Percentiles rank a stretch among this genome's conserved stretches.
phyloP scores from a whole-genome alignment of 1,140 invertebrate genomes.

The Heliconius hermathena region DNA sequence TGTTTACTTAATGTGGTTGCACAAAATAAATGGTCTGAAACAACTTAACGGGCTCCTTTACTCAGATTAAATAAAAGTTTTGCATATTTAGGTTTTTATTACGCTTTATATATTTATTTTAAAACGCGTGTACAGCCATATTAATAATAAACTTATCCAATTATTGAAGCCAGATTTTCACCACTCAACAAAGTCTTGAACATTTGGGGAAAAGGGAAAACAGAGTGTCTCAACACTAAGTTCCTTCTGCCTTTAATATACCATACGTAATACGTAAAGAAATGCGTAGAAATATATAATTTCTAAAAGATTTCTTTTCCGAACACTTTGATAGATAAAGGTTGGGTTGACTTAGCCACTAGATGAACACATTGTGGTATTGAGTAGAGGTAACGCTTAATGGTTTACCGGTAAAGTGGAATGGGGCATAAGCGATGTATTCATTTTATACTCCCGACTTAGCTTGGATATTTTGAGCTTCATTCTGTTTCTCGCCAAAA shows the following conservation, averaged over 20 bases:
- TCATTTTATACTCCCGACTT: slow-evolving; percentile 2
- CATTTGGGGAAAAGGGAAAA: too few relatives aligned
- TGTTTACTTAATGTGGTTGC: slow-evolving; percentile 27
- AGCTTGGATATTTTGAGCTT: not conserved
- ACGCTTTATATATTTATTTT: not conserved
- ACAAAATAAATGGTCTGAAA: slow-evolving; percentile 55
- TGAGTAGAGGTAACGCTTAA: slow-evolving; percentile 35
- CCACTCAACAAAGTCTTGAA: too few relatives aligned
- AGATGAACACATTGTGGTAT: slow-evolving; percentile 35
- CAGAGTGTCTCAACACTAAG: too few relatives aligned
- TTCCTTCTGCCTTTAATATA: not conserved
- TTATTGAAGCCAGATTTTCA: too few relatives aligned
- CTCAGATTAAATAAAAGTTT: slow-evolving; percentile 1
- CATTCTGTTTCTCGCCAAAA: too few relatives aligned
- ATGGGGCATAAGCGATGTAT: slow-evolving; percentile 13
- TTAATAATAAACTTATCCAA: too few relatives aligned
- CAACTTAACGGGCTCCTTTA: slow-evolving; percentile 47
- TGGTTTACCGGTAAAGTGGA: slow-evolving; percentile 19
- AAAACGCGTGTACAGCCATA: too few relatives aligned
- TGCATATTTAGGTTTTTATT: not conserved
- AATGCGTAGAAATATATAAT: slow-evolving; percentile 16
- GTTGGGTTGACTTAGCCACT: slow-evolving; percentile 30
- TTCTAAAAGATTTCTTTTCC: slow-evolving; percentile 15
- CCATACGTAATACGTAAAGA: not conserved
- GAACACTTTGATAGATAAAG: slow-evolving; percentile 30